phyloP scores from a whole-genome alignment of 2,888 invertebrate species.

The Phyto melanocephala region DNA sequence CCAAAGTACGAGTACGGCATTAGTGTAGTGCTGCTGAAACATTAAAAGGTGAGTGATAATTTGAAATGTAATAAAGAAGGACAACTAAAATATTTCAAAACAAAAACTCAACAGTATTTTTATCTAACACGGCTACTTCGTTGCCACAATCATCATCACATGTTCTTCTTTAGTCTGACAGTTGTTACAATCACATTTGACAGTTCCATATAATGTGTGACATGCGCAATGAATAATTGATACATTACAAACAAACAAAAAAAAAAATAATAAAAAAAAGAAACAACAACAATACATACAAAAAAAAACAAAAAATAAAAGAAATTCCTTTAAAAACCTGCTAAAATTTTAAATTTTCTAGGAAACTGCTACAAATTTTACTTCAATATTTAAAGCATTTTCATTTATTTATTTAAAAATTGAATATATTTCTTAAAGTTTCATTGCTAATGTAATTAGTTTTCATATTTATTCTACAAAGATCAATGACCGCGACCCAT shows the following conservation, averaged over 20 bases:
- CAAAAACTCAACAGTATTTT: not conserved
- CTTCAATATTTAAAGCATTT: not conserved
- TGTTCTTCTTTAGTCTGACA: conserved; percentile 47
- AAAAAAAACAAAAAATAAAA: not conserved
- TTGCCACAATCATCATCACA: conserved; percentile 17
- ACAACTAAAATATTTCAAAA: conserved; percentile 44
- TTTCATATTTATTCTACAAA: not conserved
- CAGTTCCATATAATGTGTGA: conserved; percentile 35
- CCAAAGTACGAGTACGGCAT: not conserved
- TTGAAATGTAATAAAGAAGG: conserved; percentile 52
- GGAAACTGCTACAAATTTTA: no score
- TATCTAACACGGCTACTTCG: not conserved
- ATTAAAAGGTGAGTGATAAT: conserved; percentile 13
- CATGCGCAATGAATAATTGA: conserved; percentile 61
- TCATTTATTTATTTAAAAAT: not conserved
- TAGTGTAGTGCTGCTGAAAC: not conserved
- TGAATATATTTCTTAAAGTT: not conserved
- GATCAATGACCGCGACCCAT: conserved; percentile 45
- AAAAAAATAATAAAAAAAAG: not conserved
- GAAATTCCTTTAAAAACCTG: no score
- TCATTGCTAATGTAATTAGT: not conserved
- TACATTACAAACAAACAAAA: conserved; percentile 26
- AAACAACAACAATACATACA: not conserved
- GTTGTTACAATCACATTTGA: conserved; percentile 60
- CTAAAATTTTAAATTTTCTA: no score